Percentiles rank a stretch among this genome's conserved stretches.
Conservation (phyloP, 2,888 invertebrate species). For the Eurytoma adleriae region DNA sequence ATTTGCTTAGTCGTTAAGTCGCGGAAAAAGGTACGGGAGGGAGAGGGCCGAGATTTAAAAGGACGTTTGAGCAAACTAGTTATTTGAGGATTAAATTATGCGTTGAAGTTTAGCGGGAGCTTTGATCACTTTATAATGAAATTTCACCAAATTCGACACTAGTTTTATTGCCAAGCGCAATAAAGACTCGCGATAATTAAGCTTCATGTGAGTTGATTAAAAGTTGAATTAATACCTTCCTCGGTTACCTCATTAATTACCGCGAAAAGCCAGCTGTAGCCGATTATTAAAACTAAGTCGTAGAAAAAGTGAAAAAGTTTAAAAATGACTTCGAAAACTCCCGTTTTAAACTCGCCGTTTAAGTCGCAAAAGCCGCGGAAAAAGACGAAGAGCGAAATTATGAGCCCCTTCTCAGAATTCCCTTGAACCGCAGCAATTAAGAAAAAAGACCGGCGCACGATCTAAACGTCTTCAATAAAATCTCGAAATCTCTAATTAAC, state of each 20-base stretch:
- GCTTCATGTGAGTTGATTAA: neutral
- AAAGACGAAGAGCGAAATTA: too few relatives aligned
- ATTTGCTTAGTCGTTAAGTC: constrained; percentile 29
- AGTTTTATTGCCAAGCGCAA: too few relatives aligned
- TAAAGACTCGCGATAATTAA: neutral
- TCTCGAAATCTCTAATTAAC: constrained; percentile 27
- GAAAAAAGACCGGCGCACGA: too few relatives aligned
- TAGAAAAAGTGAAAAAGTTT: too few relatives aligned
- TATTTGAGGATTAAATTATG: neutral
- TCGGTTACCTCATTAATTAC: too few relatives aligned
- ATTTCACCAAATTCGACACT: neutral
- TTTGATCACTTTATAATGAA: neutral
- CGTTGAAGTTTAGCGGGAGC: neutral
- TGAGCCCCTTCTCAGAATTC: too few relatives aligned
- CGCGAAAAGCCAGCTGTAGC: too few relatives aligned
- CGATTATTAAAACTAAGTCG: too few relatives aligned
- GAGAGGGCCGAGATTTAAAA: constrained; percentile 1
- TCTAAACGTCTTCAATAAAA: neutral
- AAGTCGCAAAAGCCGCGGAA: neutral
- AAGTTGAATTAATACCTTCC: constrained; percentile 4
- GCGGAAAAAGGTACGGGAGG: neutral
- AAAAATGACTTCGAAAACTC: neutral
- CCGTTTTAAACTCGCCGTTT: neutral
- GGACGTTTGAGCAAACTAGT: constrained; percentile 4
- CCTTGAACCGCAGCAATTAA: too few relatives aligned